Conservation (phyloP, 2,888 invertebrate species). For the Maniola hyperantus region DNA sequence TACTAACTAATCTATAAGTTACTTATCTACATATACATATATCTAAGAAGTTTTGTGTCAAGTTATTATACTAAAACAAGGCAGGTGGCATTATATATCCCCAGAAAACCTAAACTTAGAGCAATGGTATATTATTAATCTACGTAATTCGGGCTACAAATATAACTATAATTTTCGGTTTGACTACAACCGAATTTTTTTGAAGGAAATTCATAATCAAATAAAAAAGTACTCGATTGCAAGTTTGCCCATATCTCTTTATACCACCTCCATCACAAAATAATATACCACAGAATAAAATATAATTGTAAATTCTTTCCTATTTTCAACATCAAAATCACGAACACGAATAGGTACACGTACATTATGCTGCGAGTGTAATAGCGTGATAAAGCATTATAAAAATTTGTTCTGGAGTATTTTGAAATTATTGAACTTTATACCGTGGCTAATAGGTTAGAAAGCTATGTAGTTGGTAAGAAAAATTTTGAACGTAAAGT, state of each 20-base stretch:
- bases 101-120: too few species aligned
- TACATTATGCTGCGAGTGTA: background rate
- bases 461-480: slow-evolving; percentile 18
- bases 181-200: too few species aligned
- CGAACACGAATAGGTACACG: background rate
- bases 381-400: slow-evolving; percentile 24
- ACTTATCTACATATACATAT: too few species aligned
- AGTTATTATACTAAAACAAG: too few species aligned
- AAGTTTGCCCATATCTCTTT: too few species aligned
- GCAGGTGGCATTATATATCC: too few species aligned
- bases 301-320: background rate
- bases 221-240: too few species aligned
- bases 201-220: too few species aligned
- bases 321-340: slow-evolving; percentile 4
- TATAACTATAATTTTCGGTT: too few species aligned
- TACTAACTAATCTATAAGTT: background rate
- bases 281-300: background rate
- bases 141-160: too few species aligned
- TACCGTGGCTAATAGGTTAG: slow-evolving; percentile 23
- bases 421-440: slow-evolving; percentile 42
- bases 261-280: background rate
- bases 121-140: too few species aligned
- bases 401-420: slow-evolving; percentile 33
- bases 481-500: slow-evolving; percentile 1
- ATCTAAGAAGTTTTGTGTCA: background rate